A percentile compares a stretch with the other conserved stretches of the same genome.
Evolutionary conservation across 2,888 invertebrate species (phyloP).

Genomic region (Orthosia cruda): DNA sequence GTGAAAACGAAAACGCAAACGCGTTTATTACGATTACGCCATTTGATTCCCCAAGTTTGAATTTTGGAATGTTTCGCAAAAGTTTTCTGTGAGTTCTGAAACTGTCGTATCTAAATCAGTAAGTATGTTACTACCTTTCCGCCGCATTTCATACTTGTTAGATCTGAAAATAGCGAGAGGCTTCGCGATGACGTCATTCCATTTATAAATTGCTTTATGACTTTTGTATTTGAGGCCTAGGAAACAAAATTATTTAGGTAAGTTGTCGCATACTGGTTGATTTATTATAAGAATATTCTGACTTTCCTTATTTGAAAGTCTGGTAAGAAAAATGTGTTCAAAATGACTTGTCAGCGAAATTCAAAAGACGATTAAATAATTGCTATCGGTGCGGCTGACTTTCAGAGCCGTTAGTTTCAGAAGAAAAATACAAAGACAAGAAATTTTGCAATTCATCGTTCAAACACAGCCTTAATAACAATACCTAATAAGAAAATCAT

Average conservation of each 20-base stretch:
- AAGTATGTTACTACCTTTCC: constrained; percentile 31
- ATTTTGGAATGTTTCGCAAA: constrained; percentile 32
- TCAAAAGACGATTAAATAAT: not conserved
- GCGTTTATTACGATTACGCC: constrained; percentile 24
- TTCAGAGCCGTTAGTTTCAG: constrained; percentile 12
- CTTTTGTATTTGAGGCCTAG: constrained; percentile 4
- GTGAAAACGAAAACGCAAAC: constrained; percentile 1
- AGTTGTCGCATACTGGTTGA: not conserved
- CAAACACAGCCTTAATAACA: constrained; percentile 62
- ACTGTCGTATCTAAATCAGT: constrained; percentile 47
- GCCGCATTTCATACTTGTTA: constrained; percentile 33
- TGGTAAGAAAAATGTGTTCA: not conserved
- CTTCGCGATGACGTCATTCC: constrained; percentile 29
- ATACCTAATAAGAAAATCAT: constrained; percentile 65
- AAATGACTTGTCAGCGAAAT: not conserved
- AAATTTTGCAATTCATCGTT: constrained; percentile 44
- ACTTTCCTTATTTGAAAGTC: not conserved
- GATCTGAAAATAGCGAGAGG: constrained; percentile 39
- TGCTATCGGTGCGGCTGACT: not conserved
- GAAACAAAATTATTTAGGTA: not conserved
- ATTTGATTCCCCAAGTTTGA: constrained; percentile 39
- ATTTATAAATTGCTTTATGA: constrained; percentile 12
- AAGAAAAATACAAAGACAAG: constrained; percentile 40
- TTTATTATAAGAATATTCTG: not conserved
- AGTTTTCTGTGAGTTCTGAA: not conserved